Evolutionary conservation across 1,140 invertebrate species (phyloP), one percentile per base, ranked within the genome.

Genomic region (Aporrectodea caliginosa): DNA sequence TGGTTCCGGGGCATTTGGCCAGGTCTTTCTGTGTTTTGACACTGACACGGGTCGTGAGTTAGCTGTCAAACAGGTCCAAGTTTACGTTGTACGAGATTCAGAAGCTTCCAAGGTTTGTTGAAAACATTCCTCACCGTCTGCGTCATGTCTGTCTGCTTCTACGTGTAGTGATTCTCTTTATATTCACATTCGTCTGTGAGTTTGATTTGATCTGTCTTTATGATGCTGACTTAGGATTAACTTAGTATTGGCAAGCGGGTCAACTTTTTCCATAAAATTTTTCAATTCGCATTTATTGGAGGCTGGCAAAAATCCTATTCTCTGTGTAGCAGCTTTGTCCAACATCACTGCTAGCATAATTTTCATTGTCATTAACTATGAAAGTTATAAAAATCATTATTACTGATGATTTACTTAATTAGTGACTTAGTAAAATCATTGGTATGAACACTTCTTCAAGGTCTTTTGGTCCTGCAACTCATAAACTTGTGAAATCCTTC

Each of bases 1-100:
- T 33, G 88, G 88, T 16, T 81, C 84, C 30, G 88, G 88, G 32
- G 86, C 87, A 2, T 89, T 89, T 83, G 88, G 88, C n/a, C 84
- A 88, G 76, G 88, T 89, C 16, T 88, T 84, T 78, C 76, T 87
- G 32, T 89, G 88, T 78, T 87, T 86, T 80, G 88, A 89, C 76
- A 81, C 82, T 27, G 88, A 89, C 78, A 86, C 86, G 1, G 88
- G 88, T 12, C 74, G 85, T 76, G 87, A 88, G 74, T 81, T 88
- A 30, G 88, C 88, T 16, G 85, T 89, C 16, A 89, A 89, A 81
- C 85, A 86, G 75, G 87, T 89, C 16, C 83, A 82, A n/a, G n/a
- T 76, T 35, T n/a, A 35, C 34, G 14, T 32, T 27, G 27, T n/a
- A 12, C 29, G 29, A 27, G 33, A 32, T 14, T 35, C 29, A 32